Percentiles rank a stretch among this genome's conserved stretches.
phyloP scores from a whole-genome alignment of 2,113 vertebrate genomes.

The Indicator indicator region DNA sequence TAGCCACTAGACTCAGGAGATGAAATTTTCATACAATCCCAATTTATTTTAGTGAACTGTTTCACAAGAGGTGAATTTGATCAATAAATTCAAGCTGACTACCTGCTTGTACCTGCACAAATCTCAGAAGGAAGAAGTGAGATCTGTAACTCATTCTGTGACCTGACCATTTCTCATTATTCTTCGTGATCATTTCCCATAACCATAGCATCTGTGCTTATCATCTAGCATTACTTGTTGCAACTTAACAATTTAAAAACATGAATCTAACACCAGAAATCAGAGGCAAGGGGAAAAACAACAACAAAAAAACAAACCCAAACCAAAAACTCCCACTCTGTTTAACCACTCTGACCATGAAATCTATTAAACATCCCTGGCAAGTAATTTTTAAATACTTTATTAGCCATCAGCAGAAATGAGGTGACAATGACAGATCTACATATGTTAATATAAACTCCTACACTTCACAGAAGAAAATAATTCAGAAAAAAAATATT shows the following conservation, averaged over 20 bases:
- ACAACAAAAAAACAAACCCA: not conserved
- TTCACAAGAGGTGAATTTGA: not conserved
- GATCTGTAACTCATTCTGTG: not conserved
- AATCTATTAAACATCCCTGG: not conserved
- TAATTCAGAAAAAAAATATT: not conserved
- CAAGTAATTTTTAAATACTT: not conserved
- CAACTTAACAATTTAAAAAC: not conserved
- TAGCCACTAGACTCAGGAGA: not conserved
- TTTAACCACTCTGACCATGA: not conserved
- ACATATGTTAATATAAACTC: not conserved
- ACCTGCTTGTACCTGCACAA: not conserved
- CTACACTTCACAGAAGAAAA: not conserved
- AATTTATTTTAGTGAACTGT: not conserved
- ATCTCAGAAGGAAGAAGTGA: not conserved
- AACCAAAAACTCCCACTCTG: not conserved
- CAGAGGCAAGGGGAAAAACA: not conserved
- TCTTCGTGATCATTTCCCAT: not conserved
- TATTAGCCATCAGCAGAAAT: conserved; percentile 15
- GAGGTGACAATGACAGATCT: conserved; percentile 4
- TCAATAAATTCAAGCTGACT: not conserved
- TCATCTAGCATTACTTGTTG: not conserved
- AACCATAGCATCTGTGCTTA: not conserved
- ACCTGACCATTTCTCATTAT: not conserved
- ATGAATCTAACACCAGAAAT: not conserved
- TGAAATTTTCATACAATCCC: not conserved